phyloP scores from a whole-genome alignment of 2,888 invertebrate species.

The Volucella zonaria region DNA sequence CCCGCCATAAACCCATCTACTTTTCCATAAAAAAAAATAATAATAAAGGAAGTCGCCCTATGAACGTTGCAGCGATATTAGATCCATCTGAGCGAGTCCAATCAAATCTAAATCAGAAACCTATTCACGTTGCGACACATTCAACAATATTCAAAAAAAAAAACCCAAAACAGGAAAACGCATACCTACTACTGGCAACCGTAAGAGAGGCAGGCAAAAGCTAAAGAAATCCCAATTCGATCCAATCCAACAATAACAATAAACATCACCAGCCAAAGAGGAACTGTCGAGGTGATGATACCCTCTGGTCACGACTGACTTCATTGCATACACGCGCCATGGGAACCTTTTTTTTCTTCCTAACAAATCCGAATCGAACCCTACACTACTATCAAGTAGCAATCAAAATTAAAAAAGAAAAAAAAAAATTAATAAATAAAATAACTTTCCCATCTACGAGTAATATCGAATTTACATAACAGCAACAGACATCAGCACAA shows the following conservation, averaged over 20 bases:
- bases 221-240: neutral
- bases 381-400: neutral
- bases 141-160: slow-evolving; percentile 8
- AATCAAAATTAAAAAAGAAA: neutral
- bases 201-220: no score
- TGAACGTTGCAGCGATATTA: slow-evolving; percentile 1
- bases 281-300: slow-evolving; percentile 19
- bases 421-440: slow-evolving; percentile 11
- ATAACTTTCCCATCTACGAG: slow-evolving; percentile 7
- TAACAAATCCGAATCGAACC: neutral
- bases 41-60: slow-evolving; percentile 33
- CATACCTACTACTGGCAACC: neutral
- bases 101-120: slow-evolving; percentile 33
- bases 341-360: slow-evolving; percentile 32
- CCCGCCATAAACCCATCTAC: slow-evolving; percentile 44
- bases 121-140: slow-evolving; percentile 43
- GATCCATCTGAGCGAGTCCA: slow-evolving; percentile 19
- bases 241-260: slow-evolving; percentile 10
- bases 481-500: slow-evolving; percentile 2
- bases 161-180: neutral
- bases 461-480: slow-evolving; percentile 44
- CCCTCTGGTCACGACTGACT: slow-evolving; percentile 13
- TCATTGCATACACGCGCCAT: slow-evolving; percentile 39
- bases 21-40: slow-evolving; percentile 30
- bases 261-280: slow-evolving; percentile 6